phyloP scores from a whole-genome alignment of 2,797 vertebrate genomes.

The Anguilla anguilla region DNA sequence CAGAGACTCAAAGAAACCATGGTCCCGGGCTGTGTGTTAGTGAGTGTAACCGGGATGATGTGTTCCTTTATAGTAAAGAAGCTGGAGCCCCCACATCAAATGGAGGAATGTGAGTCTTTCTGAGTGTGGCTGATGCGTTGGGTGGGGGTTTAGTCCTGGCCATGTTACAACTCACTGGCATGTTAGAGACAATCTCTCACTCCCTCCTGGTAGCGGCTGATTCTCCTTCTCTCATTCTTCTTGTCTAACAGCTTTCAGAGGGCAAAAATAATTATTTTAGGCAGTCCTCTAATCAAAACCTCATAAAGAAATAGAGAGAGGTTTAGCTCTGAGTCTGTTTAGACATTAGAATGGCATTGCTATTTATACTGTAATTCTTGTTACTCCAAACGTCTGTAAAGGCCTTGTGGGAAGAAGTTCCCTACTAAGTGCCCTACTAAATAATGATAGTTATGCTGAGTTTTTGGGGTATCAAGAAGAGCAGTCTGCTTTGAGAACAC shows the following conservation, averaged over 20 bases:
- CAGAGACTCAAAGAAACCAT: not conserved
- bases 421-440: not conserved
- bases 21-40: conserved; percentile 6
- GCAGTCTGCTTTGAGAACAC: not conserved
- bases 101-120: conserved; percentile 79
- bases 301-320: not conserved
- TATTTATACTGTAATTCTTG: not conserved
- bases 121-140: conserved; percentile 63
- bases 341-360: not conserved
- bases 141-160: conserved; percentile 62
- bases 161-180: conserved; percentile 39
- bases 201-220: conserved; percentile 23
- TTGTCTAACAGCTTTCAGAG: conserved; percentile 28
- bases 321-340: not conserved
- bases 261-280: conserved; percentile 21
- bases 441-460: not conserved
- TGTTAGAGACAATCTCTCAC: conserved; percentile 27
- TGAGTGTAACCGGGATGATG: conserved; percentile 65
- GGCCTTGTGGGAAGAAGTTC: not conserved
- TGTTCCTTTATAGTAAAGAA: conserved; percentile 77
- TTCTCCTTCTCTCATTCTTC: conserved; percentile 37
- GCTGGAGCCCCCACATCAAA: conserved; percentile 70
- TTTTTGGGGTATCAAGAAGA: not conserved
- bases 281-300: conserved; percentile 32
- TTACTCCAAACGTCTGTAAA: not conserved